phyloP scores from a whole-genome alignment of 2,797 vertebrate genomes.

The Sphenodon punctatus region DNA sequence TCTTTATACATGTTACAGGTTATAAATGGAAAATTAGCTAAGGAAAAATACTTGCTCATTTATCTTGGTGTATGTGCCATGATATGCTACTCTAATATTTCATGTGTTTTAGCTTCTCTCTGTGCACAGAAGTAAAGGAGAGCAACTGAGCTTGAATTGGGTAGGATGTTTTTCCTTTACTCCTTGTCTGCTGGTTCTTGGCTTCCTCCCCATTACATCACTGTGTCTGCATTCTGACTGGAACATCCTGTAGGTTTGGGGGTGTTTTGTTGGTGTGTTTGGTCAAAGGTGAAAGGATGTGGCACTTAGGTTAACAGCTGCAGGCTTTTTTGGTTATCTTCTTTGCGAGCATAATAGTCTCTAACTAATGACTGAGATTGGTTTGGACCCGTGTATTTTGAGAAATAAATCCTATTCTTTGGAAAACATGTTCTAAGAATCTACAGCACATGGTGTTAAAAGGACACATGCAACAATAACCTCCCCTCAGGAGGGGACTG shows the following conservation, averaged over 20 bases:
- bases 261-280: not conserved
- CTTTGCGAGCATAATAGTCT: not conserved
- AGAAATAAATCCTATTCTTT: constrained; percentile 15
- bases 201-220: constrained; percentile 17
- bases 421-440: constrained; percentile 51
- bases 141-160: not conserved
- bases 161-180: not conserved
- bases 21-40: not conserved
- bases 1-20: not conserved
- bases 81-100: not conserved
- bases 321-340: constrained; percentile 14
- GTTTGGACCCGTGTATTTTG: not conserved
- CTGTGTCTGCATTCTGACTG: not conserved
- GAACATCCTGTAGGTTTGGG: not conserved
- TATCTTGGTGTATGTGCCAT: not conserved
- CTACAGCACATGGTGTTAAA: constrained; percentile 24
- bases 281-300: fast-evolving
- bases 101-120: too few species aligned
- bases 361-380: not conserved
- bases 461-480: constrained; percentile 33
- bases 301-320: not conserved
- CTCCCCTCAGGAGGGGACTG: not conserved
- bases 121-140: not conserved
- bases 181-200: not conserved
- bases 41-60: not conserved